A percentile compares a stretch with the other conserved stretches of the same genome.
Evolutionary conservation across 2,888 invertebrate species (phyloP).

Genomic region (Eupelmus urozonus): DNA sequence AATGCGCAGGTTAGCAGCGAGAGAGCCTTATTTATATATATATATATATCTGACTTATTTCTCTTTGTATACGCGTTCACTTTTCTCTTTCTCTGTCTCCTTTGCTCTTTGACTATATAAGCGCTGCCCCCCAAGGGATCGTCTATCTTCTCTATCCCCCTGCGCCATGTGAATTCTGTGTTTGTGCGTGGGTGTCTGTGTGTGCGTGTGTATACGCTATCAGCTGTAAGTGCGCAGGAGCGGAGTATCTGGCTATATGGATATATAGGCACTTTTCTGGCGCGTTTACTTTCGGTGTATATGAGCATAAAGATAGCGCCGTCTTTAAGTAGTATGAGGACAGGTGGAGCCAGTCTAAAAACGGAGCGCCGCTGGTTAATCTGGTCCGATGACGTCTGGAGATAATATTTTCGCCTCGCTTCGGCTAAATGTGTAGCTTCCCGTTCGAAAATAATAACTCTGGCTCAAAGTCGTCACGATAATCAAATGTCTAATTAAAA

Average conservation of each 20-base stretch:
- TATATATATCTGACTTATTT: background rate
- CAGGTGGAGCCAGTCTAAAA: conserved; percentile 7
- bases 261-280: too few relatives aligned
- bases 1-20: conserved; percentile 71
- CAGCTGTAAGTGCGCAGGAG: background rate
- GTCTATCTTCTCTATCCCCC: too few relatives aligned
- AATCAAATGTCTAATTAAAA: too few relatives aligned
- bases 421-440: too few relatives aligned
- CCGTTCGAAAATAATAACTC: too few relatives aligned
- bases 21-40: background rate
- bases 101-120: background rate
- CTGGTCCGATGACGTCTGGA: too few relatives aligned
- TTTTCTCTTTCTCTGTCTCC: background rate
- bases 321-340: background rate
- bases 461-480: too few relatives aligned
- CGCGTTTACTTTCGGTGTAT: background rate
- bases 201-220: too few relatives aligned
- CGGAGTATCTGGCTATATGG: too few relatives aligned
- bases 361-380: background rate
- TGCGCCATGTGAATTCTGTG: background rate
- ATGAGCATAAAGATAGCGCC: too few relatives aligned
- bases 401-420: too few relatives aligned
- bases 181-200: background rate
- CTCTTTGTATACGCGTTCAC: conserved; percentile 22
- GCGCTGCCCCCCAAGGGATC: too few relatives aligned